Conservation (phyloP, 2,888 invertebrate genomes). For the Hetaerina titia region DNA sequence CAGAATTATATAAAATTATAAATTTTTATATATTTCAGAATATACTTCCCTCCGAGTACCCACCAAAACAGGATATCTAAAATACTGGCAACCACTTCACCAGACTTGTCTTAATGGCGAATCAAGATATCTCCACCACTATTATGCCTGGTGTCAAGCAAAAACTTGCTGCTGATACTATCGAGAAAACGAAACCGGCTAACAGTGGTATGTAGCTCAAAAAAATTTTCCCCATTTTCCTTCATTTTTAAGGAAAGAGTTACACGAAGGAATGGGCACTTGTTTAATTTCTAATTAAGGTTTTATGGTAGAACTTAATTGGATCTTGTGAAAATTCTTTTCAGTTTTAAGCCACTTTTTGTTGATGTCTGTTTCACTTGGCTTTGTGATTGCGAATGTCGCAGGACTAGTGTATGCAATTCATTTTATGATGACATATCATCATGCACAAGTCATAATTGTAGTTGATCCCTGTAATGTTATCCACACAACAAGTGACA, state of each 20-base stretch:
- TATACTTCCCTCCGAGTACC: too few species aligned
- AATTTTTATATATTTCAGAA: too few species aligned
- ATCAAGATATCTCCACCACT: too few species aligned
- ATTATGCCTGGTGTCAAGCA: background rate
- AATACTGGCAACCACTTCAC: too few species aligned
- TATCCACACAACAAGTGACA: slow-evolving; percentile 76
- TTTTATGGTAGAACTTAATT: too few species aligned
- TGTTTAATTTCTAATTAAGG: too few species aligned
- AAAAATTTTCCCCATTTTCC: background rate
- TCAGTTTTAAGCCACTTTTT: background rate
- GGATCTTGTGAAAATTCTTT: background rate
- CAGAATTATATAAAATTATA: too few species aligned
- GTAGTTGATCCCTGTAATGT: background rate
- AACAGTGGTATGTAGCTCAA: background rate
- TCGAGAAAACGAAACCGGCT: background rate
- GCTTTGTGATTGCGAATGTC: background rate
- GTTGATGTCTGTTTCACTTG: background rate
- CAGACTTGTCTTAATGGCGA: too few species aligned
- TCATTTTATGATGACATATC: background rate
- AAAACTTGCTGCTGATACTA: background rate
- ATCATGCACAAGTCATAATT: background rate
- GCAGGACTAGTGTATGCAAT: background rate
- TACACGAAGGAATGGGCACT: too few species aligned
- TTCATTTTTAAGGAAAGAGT: background rate
- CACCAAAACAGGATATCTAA: too few species aligned